A percentile compares a stretch with the other conserved stretches of the same genome.
phyloP scores from a whole-genome alignment of 2,797 vertebrate species.

The Graptemys geographica region DNA sequence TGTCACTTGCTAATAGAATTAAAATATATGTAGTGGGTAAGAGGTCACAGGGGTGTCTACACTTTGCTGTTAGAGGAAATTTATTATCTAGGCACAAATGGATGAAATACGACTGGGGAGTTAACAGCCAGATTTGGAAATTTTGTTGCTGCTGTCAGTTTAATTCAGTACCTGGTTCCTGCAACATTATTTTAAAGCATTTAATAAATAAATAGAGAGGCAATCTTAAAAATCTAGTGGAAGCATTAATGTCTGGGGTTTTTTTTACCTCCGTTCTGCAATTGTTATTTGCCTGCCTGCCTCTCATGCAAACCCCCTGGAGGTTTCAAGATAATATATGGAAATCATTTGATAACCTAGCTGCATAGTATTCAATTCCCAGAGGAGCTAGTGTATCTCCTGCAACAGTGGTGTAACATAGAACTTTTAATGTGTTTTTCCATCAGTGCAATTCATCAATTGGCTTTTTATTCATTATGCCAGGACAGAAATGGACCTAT shows the following conservation, averaged over 20 bases:
- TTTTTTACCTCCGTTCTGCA: neutral
- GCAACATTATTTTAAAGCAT: neutral
- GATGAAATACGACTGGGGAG: neutral
- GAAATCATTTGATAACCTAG: constrained; percentile 3
- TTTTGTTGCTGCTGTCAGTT: constrained; percentile 2
- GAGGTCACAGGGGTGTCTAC: neutral
- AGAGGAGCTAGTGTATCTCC: neutral
- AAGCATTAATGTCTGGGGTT: neutral
- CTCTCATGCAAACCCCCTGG: neutral
- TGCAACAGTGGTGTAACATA: neutral
- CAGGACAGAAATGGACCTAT: neutral
- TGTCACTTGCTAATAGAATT: constrained; percentile 10
- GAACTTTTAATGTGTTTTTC: constrained; percentile 6
- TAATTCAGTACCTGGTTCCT: neutral
- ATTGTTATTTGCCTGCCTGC: neutral
- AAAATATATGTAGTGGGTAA: neutral
- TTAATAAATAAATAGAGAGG: constrained; percentile 16
- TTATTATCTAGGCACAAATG: neutral
- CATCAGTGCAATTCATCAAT: neutral
- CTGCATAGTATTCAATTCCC: constrained; percentile 2
- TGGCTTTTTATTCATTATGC: neutral
- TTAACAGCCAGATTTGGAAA: neutral
- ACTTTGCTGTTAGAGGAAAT: neutral
- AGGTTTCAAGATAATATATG: neutral
- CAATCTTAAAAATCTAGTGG: neutral